A percentile compares a stretch with the other conserved stretches of the same genome.
Conservation (phyloP, 2,888 invertebrate genomes). For the Psylliodes chrysocephalus region DNA sequence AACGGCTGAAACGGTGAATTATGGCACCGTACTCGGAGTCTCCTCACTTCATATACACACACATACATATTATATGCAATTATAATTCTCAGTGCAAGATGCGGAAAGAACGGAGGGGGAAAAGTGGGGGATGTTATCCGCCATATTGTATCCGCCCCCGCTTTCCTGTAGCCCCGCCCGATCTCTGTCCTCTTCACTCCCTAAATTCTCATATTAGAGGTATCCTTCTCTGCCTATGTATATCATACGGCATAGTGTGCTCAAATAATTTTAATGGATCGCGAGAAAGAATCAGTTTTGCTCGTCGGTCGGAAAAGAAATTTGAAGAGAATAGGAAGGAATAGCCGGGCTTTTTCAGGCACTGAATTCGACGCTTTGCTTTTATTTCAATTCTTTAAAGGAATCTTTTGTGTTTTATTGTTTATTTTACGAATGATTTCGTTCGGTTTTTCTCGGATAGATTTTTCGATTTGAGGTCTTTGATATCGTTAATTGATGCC, state of each 20-base stretch:
- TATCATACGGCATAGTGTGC: constrained; percentile 61
- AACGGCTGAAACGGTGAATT: constrained; percentile 54
- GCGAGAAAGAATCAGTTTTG: constrained; percentile 61
- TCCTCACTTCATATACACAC: constrained; percentile 54
- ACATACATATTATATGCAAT: constrained; percentile 64
- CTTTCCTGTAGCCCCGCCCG: constrained; percentile 58
- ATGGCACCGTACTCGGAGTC: constrained; percentile 50
- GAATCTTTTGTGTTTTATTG: constrained; percentile 48
- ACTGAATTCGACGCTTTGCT: constrained; percentile 47
- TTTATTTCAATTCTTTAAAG: constrained; percentile 48
- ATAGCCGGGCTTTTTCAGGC: constrained; percentile 48
- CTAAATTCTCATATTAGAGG: constrained; percentile 49
- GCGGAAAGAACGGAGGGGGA: constrained; percentile 58
- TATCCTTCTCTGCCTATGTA: constrained; percentile 58
- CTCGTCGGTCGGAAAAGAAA: constrained; percentile 55
- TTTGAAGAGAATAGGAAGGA: constrained; percentile 48
- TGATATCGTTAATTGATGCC: constrained; percentile 34
- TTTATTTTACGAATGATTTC: constrained; percentile 47
- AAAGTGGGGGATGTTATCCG: constrained; percentile 61
- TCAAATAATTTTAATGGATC: constrained; percentile 65
- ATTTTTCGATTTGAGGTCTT: constrained; percentile 34
- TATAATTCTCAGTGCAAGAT: constrained; percentile 64
- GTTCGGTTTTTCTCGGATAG: constrained; percentile 32
- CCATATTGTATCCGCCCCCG: constrained; percentile 66
- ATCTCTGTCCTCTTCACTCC: constrained; percentile 55